phyloP scores from a whole-genome alignment of 92 coral and sea anemone genomes.

The Porites cylindrica region DNA sequence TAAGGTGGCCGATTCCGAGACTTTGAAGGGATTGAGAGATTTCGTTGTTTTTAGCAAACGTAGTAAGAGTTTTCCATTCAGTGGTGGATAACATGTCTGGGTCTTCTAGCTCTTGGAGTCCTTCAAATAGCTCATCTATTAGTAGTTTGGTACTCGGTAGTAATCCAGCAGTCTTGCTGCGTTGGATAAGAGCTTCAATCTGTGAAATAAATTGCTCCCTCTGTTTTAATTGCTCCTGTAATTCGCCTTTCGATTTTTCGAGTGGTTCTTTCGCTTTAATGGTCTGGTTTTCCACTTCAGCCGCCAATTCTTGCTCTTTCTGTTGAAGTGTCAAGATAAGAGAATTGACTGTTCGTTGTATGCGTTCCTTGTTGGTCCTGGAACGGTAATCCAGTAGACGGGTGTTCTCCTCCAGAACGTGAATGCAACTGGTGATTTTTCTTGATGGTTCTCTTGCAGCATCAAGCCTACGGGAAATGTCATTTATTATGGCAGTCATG shows the following conservation, averaged over 20 bases:
- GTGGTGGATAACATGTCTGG: background rate
- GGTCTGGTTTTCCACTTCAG: constrained; percentile 15
- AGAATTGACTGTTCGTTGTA: background rate
- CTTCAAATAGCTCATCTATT: constrained; percentile 6
- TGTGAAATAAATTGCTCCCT: background rate
- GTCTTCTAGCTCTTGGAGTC: background rate
- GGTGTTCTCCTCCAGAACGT: background rate
- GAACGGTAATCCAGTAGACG: background rate
- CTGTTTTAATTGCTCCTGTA: background rate
- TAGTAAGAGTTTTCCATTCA: no score
- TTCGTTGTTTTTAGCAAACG: background rate
- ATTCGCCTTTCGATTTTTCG: background rate
- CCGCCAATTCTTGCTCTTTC: background rate
- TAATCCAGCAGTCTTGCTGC: background rate
- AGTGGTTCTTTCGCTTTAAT: background rate
- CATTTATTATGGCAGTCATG: background rate
- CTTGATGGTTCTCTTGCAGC: background rate
- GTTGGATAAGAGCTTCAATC: background rate
- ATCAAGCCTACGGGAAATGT: background rate
- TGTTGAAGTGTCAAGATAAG: background rate
- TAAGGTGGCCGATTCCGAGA: background rate
- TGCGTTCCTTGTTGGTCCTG: background rate
- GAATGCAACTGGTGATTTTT: background rate
- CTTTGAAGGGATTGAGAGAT: background rate
- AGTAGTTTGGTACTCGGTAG: background rate